Percentiles rank a stretch among this genome's conserved stretches.
These are phyloP conservation scores for Ceratosolen fusciceps DNA, from an alignment of 1,140 invertebrate species.

Conservation along the genomic window DNA sequence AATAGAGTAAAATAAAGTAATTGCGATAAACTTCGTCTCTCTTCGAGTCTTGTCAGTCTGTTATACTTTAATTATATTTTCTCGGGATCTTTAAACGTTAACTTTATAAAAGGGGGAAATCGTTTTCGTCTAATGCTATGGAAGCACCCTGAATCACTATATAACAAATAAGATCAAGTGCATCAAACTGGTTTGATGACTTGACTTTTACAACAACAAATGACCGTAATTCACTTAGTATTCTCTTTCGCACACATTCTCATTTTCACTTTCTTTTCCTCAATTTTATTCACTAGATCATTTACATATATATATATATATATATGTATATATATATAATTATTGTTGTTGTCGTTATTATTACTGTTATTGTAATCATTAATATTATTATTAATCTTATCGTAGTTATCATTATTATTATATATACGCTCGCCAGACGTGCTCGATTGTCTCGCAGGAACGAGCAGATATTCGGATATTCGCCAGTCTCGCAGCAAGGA, in stretches of 20 bases:
- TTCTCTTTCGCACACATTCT: no score
- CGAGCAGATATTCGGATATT: not conserved
- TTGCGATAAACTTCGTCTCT: constrained; percentile 52
- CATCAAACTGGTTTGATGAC: constrained; percentile 16
- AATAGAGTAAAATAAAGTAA: constrained; percentile 45
- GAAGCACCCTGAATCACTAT: constrained; percentile 69
- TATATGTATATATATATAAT: constrained; percentile 12
- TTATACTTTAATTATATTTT: constrained; percentile 49
- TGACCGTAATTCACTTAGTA: constrained; percentile 32
- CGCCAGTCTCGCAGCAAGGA: not conserved
- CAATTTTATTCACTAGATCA: constrained; percentile 15
- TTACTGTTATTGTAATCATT: no score
- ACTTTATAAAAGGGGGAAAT: constrained; percentile 36
- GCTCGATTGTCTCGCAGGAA: not conserved
- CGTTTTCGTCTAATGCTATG: constrained; percentile 52
- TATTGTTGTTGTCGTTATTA: no score
- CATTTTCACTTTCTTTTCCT: no score
- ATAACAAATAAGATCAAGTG: constrained; percentile 52
- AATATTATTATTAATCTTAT: no score
- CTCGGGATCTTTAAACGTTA: constrained; percentile 43
- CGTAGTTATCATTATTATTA: no score
- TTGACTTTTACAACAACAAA: constrained; percentile 36
- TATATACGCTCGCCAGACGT: not conserved
- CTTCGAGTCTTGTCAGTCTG: constrained; percentile 59
- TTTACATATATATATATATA: constrained; percentile 20